Conservation (phyloP, 1,140 invertebrate genomes). For the Drosophila repleta region DNA sequence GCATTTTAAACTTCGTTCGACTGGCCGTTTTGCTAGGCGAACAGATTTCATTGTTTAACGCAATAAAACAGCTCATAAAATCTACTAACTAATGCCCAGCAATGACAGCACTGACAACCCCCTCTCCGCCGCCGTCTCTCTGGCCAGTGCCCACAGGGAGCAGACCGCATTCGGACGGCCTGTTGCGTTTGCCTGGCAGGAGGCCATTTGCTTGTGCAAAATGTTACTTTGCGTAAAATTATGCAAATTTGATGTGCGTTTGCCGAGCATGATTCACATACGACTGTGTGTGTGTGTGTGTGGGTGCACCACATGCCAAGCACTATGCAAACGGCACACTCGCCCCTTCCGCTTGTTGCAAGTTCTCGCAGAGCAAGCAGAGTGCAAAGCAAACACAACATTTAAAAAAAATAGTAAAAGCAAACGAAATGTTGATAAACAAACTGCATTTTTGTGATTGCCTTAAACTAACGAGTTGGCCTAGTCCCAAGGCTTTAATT, state of each 20-base stretch:
- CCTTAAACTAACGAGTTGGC: conserved; percentile 21
- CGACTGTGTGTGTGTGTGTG: conserved; percentile 15
- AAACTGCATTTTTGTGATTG: conserved; percentile 42
- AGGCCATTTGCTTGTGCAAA: conserved; percentile 66
- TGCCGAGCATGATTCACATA: conserved; percentile 60
- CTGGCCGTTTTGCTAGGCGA: conserved; percentile 5
- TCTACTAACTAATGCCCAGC: conserved; percentile 65
- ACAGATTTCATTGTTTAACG: conserved; percentile 66
- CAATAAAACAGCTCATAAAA: conserved; percentile 72
- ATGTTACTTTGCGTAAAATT: conserved; percentile 78
- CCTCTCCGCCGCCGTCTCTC: conserved; percentile 8
- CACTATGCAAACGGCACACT: conserved; percentile 60
- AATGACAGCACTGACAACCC: conserved; percentile 36
- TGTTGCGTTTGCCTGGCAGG: conserved; percentile 46
- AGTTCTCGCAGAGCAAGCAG: conserved; percentile 60
- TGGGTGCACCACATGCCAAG: conserved; percentile 64
- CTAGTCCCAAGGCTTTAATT: conserved; percentile 21
- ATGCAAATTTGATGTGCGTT: conserved; percentile 82
- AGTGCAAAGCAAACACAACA: conserved; percentile 71
- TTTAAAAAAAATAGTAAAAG: conserved; percentile 52
- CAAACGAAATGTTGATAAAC: conserved; percentile 55
- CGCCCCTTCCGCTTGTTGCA: conserved; percentile 27
- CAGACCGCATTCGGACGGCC: conserved; percentile 34
- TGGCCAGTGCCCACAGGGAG: neutral
- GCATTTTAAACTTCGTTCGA: conserved; percentile 45